Percentiles rank a stretch among this genome's conserved stretches.
phyloP scores from a whole-genome alignment of 2,888 invertebrate genomes.

The Diaprepes abbreviatus region DNA sequence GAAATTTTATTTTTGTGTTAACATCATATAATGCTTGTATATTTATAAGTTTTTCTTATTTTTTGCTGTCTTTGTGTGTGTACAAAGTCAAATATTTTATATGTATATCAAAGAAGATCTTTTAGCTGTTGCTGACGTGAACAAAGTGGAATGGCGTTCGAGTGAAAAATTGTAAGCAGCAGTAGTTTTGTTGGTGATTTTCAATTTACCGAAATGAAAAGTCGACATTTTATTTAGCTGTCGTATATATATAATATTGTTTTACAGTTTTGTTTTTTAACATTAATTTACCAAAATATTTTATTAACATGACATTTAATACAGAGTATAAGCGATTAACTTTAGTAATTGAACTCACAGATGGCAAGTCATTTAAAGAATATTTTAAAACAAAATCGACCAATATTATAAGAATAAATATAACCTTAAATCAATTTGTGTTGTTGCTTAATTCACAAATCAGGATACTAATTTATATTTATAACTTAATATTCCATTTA shows the following conservation, averaged over 20 bases:
- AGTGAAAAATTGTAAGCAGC: slow-evolving; percentile 32
- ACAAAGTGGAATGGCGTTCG: slow-evolving; percentile 40
- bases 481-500: too few species aligned
- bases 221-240: slow-evolving; percentile 2
- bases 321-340: too few species aligned
- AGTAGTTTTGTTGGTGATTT: slow-evolving; percentile 31
- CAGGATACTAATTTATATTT: too few species aligned
- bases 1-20: neutral
- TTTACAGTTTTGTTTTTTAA: neutral
- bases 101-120: slow-evolving; percentile 35
- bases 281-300: too few species aligned
- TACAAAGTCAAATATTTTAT: slow-evolving; percentile 21
- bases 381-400: too few species aligned
- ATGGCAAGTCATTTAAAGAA: too few species aligned
- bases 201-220: slow-evolving; percentile 30
- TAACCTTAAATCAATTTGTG: too few species aligned
- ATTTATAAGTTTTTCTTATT: neutral
- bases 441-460: too few species aligned
- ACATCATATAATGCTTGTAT: too few species aligned
- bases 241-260: neutral
- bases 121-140: slow-evolving; percentile 31
- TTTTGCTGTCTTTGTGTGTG: slow-evolving; percentile 5
- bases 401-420: too few species aligned
- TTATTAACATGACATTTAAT: too few species aligned
- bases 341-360: too few species aligned